Conservation (phyloP, 2,888 invertebrate species). For the Troglohyphantes excavatus region DNA sequence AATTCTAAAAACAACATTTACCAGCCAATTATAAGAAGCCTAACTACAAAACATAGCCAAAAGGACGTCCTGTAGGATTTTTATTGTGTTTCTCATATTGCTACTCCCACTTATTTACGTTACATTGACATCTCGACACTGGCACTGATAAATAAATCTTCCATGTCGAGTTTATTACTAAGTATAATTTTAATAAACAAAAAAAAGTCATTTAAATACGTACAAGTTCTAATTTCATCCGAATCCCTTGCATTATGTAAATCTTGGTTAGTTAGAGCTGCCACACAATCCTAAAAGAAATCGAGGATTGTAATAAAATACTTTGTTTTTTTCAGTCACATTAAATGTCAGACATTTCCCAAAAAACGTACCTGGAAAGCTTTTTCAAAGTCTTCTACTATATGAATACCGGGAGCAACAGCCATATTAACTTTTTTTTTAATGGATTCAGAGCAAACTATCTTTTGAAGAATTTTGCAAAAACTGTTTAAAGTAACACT, state of each 20-base stretch:
- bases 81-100: no score
- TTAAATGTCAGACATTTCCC: not conserved
- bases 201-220: constrained; percentile 74
- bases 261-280: constrained; percentile 83
- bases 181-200: no score
- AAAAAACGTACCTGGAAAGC: constrained; percentile 60
- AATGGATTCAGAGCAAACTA: not conserved
- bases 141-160: no score
- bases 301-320: not conserved
- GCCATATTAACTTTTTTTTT: constrained; percentile 36
- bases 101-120: no score
- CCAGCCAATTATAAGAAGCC: no score
- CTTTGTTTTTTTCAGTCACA: not conserved
- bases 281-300: constrained; percentile 81
- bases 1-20: no score
- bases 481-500: no score
- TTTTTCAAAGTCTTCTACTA: constrained; percentile 76
- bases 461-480: no score
- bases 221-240: constrained; percentile 83
- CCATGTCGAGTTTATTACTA: no score
- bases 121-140: no score
- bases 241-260: constrained; percentile 82
- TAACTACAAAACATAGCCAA: no score
- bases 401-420: constrained; percentile 64
- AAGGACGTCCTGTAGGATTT: no score